Percentiles rank a stretch among this genome's conserved stretches.
Conservation (phyloP, 2,797 vertebrate species). For the Muscicapa striata region DNA sequence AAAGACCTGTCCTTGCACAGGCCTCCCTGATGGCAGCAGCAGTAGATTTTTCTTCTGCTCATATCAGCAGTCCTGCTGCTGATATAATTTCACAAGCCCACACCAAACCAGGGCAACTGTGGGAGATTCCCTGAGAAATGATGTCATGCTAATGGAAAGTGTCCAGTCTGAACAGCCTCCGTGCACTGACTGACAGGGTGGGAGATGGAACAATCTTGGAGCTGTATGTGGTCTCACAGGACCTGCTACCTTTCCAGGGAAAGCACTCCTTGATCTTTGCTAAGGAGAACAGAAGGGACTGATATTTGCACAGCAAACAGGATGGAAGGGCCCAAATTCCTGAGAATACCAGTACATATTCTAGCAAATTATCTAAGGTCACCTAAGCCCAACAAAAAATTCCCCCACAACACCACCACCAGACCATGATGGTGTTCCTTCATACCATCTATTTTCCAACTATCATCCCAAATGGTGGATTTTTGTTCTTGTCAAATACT, state of each 20-base stretch:
- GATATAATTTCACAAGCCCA: not conserved
- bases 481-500: not conserved
- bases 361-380: not conserved
- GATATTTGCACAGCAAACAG: not conserved
- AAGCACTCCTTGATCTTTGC: not conserved
- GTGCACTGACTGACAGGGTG: accelerated
- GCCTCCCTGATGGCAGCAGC: not conserved
- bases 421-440: not conserved
- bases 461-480: not conserved
- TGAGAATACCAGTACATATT: not conserved
- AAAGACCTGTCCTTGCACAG: not conserved
- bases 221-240: not conserved
- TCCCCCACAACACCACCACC: not conserved
- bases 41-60: not conserved
- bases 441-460: not conserved
- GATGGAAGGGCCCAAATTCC: not conserved
- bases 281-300: not conserved
- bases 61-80: not conserved
- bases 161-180: not conserved
- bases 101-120: not conserved
- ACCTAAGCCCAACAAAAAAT: not conserved
- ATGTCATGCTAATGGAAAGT: not conserved
- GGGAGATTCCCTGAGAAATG: not conserved
- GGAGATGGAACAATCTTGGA: not conserved
- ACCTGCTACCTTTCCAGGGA: not conserved